Evolutionary conservation across 2,888 invertebrate genomes (phyloP).

Genomic region (Acrobasis repandana): DNA sequence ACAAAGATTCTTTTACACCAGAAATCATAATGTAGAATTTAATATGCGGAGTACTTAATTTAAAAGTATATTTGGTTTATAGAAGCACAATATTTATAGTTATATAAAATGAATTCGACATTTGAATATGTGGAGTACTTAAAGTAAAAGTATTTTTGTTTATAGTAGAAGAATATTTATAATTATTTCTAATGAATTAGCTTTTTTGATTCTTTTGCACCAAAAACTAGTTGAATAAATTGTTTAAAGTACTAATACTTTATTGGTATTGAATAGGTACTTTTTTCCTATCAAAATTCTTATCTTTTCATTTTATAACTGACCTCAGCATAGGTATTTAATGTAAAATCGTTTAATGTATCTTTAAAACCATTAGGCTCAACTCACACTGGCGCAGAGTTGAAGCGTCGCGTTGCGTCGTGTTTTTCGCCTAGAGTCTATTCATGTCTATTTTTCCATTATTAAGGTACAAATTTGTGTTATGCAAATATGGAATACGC

Average conservation of each 20-base stretch:
- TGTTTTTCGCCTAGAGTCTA: too few species aligned
- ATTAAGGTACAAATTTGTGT: too few species aligned
- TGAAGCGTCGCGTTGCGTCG: too few species aligned
- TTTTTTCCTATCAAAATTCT: neutral
- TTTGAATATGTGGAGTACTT: neutral
- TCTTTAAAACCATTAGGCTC: too few species aligned
- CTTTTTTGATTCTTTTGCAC: neutral
- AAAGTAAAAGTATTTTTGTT: neutral
- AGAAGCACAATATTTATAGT: neutral
- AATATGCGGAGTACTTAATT: neutral
- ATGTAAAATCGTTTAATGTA: neutral
- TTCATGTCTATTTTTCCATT: too few species aligned
- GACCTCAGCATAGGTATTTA: neutral
- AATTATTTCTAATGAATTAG: neutral
- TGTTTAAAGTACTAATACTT: neutral
- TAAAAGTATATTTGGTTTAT: neutral
- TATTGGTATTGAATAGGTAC: neutral
- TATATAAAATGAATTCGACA: too few species aligned
- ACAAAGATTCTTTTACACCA: neutral
- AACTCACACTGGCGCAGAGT: too few species aligned
- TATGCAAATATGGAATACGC: too few species aligned
- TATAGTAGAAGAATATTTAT: neutral
- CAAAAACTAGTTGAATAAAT: constrained; percentile 2
- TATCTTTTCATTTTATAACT: neutral
- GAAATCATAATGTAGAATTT: neutral